Conservation (phyloP, 2,113 vertebrate genomes). For the Heterotilapia buettikoferi region DNA sequence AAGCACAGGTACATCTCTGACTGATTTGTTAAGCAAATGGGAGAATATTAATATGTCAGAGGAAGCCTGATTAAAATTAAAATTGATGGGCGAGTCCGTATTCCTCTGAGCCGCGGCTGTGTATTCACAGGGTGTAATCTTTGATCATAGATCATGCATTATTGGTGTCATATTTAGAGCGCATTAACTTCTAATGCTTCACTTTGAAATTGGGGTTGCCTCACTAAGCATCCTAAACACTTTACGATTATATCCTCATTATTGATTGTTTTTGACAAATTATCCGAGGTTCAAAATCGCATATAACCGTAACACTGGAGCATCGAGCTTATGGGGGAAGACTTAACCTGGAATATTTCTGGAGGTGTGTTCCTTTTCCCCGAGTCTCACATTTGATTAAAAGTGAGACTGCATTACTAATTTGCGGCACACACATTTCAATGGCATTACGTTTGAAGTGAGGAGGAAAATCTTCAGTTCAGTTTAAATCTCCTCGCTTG, state of each 20-base stretch:
- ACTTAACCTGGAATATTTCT: conserved; percentile 23
- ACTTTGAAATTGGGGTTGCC: conserved; percentile 19
- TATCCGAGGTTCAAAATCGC: conserved; percentile 36
- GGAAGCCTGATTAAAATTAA: conserved; percentile 18
- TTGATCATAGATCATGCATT: conserved; percentile 5
- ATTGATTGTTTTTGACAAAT: conserved; percentile 32
- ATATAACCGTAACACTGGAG: conserved; percentile 18
- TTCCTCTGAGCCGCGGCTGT: neutral
- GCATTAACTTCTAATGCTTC: neutral
- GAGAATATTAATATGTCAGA: conserved; percentile 21
- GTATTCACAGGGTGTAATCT: conserved; percentile 9
- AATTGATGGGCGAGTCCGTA: conserved; percentile 23
- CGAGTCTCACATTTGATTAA: conserved; percentile 45
- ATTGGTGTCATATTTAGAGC: conserved; percentile 28
- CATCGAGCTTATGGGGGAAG: neutral
- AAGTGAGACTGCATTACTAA: conserved; percentile 53
- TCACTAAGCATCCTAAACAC: neutral
- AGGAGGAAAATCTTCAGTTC: conserved; percentile 68
- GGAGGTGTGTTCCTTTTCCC: neutral
- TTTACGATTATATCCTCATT: conserved; percentile 18
- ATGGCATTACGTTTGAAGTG: conserved; percentile 56
- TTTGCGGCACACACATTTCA: conserved; percentile 52
- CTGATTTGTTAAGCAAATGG: conserved; percentile 2
- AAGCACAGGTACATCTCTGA: conserved; percentile 1
- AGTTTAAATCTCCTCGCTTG: conserved; percentile 44